A percentile compares a stretch with the other conserved stretches of the same genome.
These are phyloP conservation scores for Potamarius usumacintae DNA, from an alignment of 2,113 vertebrate species.

Conservation along the genomic window DNA sequence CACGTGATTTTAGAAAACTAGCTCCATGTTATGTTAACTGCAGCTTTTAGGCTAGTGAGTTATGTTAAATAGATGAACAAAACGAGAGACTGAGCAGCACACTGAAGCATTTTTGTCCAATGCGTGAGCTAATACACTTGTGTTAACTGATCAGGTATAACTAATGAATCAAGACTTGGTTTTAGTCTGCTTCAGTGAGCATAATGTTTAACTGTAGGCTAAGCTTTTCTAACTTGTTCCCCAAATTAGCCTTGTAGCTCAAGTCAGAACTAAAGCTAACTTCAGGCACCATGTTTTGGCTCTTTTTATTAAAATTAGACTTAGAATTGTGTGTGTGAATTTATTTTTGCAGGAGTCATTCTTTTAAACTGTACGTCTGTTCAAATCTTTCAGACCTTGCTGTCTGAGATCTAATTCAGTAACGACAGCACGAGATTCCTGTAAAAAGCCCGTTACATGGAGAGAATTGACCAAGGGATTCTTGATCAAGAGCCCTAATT, in stretches of 20 bases:
- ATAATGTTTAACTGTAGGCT: not conserved
- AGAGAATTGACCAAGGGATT: not conserved
- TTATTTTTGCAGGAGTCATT: not conserved
- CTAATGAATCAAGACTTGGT: not conserved
- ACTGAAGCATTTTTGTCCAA: not conserved
- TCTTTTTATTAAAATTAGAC: not conserved
- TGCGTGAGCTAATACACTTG: not conserved
- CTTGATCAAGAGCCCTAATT: constrained; percentile 23
- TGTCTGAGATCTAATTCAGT: too few relatives aligned
- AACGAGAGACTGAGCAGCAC: not conserved
- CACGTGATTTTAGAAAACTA: not conserved
- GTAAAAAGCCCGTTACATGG: not conserved
- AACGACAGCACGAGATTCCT: not conserved
- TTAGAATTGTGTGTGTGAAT: not conserved
- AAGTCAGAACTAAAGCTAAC: not conserved
- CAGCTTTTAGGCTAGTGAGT: not conserved
- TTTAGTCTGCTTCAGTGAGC: not conserved
- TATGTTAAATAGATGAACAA: not conserved
- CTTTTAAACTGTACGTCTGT: not conserved
- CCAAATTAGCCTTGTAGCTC: not conserved
- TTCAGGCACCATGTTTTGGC: not conserved
- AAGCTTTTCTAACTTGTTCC: not conserved
- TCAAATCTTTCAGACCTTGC: not conserved
- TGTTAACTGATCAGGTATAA: too few relatives aligned
- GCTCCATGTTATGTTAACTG: not conserved